These are phyloP conservation scores for Torymus aiolomorphi DNA, from an alignment of 2,888 invertebrate species.

Conservation along the genomic window DNA sequence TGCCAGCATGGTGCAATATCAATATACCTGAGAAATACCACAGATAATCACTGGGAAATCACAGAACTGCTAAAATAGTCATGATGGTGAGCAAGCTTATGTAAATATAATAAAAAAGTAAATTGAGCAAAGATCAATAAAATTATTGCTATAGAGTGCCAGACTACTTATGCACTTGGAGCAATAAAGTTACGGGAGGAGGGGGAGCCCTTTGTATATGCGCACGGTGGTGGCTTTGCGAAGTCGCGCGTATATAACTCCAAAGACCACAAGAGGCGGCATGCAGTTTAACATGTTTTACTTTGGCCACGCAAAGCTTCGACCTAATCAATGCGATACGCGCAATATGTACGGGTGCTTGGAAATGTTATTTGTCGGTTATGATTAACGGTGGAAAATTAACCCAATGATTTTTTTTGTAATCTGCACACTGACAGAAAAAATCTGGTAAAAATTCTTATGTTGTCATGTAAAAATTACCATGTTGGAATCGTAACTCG, in stretches of 20 bases:
- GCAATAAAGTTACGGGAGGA: constrained; percentile 8
- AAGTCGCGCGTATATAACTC: constrained; percentile 7
- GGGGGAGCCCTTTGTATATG: neutral
- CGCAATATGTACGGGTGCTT: no score
- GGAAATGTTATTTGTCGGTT: no score
- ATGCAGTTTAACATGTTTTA: constrained; percentile 35
- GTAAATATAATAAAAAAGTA: neutral
- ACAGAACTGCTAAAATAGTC: neutral
- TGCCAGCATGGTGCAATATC: neutral
- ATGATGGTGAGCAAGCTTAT: neutral
- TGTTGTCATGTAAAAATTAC: no score
- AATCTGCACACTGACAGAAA: no score
- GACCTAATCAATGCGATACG: neutral
- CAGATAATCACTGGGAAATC: constrained; percentile 13
- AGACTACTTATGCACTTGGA: constrained; percentile 27
- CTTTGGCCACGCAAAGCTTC: constrained; percentile 41
- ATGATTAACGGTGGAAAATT: no score
- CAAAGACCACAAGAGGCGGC: constrained; percentile 32
- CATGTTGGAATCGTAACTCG: no score
- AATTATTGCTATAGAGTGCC: constrained; percentile 4
- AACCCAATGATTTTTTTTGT: no score
- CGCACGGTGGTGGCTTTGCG: constrained; percentile 8
- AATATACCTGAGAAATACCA: constrained; percentile 7
- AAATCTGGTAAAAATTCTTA: no score
- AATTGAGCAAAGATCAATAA: neutral